Evolutionary conservation across 2,888 invertebrate genomes (phyloP).

Genomic region (Xanthorhoe designata): DNA sequence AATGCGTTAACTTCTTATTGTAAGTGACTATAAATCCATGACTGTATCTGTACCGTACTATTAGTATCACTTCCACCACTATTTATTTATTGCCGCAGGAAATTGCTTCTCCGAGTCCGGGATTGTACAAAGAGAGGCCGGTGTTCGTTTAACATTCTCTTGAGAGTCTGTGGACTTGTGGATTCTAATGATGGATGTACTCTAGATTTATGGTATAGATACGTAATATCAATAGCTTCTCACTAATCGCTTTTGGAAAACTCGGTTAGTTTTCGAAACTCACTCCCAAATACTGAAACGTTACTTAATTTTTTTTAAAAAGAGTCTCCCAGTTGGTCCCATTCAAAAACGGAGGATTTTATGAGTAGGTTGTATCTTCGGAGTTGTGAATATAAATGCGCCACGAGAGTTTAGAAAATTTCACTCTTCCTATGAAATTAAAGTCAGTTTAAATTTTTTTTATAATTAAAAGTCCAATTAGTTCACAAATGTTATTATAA

Average conservation of each 20-base stretch:
- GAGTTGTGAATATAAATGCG: too few species aligned
- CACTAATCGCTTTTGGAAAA: neutral
- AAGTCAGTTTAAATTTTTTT: too few species aligned
- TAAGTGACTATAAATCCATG: neutral
- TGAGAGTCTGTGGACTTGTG: constrained; percentile 5
- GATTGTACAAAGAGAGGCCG: constrained; percentile 16
- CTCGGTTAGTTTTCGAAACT: too few species aligned
- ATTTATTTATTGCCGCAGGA: constrained; percentile 17
- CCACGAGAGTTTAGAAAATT: too few species aligned
- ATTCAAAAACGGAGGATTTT: too few species aligned
- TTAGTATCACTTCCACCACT: neutral
- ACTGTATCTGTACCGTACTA: neutral
- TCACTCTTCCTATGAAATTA: too few species aligned
- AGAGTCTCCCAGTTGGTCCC: too few species aligned
- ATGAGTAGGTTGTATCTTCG: too few species aligned
- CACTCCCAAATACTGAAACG: too few species aligned
- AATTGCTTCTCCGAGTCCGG: constrained; percentile 20
- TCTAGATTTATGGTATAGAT: too few species aligned
- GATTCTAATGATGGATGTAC: neutral
- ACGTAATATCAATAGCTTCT: neutral
- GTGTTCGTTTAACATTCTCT: constrained; percentile 5
- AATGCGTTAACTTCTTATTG: neutral
- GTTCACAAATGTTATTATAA: neutral
- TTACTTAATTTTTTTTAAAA: too few species aligned
- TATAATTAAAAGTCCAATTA: too few species aligned